These are phyloP conservation scores for Trichonephila inaurata DNA, from an alignment of 1,140 invertebrate species.

Conservation along the genomic window DNA sequence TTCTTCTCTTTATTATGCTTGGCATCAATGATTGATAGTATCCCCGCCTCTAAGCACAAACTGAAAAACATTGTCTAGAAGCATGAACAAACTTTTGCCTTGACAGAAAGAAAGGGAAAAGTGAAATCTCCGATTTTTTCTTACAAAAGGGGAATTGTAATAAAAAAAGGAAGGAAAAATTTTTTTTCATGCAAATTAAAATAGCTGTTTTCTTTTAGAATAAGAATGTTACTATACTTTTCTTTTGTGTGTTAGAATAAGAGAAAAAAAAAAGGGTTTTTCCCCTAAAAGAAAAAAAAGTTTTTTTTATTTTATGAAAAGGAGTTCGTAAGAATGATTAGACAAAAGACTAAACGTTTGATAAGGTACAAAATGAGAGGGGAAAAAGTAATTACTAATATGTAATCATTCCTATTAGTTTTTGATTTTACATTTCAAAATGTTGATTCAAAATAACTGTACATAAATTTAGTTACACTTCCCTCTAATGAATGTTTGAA, in stretches of 20 bases:
- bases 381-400: too few species aligned
- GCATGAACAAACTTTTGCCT: not conserved
- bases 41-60: not conserved
- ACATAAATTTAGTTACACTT: too few species aligned
- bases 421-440: too few species aligned
- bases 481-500: too few species aligned
- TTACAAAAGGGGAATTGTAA: not conserved
- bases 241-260: not conserved
- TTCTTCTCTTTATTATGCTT: not conserved
- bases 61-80: not conserved
- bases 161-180: not conserved
- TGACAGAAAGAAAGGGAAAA: not conserved
- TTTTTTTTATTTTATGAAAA: not conserved
- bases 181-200: constrained; percentile 19
- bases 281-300: not conserved
- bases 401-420: too few species aligned
- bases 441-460: too few species aligned
- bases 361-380: too few species aligned
- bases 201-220: not conserved
- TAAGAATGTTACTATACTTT: not conserved
- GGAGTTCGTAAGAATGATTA: not conserved
- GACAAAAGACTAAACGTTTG: not conserved
- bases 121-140: not conserved
- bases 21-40: constrained; percentile 20
- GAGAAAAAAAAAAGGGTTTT: not conserved